Percentiles rank a stretch among this genome's conserved stretches.
Conservation (phyloP, 2,888 invertebrate genomes). For the Periphyllus acericola region DNA sequence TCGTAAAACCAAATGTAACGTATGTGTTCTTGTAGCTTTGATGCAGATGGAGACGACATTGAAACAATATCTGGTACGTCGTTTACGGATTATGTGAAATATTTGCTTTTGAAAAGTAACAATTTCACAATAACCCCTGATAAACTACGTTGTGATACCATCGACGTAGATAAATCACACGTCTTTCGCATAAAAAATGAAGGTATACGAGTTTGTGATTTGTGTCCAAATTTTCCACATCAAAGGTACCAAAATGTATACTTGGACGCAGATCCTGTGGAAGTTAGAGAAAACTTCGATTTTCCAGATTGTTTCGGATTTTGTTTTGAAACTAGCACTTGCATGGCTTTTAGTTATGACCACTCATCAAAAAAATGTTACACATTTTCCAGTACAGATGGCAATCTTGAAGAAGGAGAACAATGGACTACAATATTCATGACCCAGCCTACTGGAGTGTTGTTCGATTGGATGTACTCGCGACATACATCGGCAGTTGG, state of each 20-base stretch:
- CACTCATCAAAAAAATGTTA: conserved; percentile 47
- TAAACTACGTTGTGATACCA: conserved; percentile 38
- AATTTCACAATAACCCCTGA: conserved; percentile 58
- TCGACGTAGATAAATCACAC: conserved; percentile 48
- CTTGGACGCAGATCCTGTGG: conserved; percentile 24
- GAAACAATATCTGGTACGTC: conserved; percentile 52
- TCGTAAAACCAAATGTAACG: background rate
- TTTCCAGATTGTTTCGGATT: conserved; percentile 59
- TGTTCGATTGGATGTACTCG: conserved; percentile 60
- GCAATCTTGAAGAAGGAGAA: conserved; percentile 30
- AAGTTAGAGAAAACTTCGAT: conserved; percentile 21
- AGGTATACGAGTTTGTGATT: conserved; percentile 61
- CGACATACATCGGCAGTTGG: conserved; percentile 55
- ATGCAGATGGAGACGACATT: background rate
- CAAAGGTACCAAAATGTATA: conserved; percentile 57
- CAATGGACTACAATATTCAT: conserved; percentile 63
- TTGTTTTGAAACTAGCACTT: conserved; percentile 47
- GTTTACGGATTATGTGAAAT: conserved; percentile 59
- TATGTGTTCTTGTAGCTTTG: background rate
- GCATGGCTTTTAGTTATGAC: conserved; percentile 62
- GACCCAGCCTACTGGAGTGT: conserved; percentile 61
- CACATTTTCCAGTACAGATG: conserved; percentile 56
- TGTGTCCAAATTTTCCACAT: conserved; percentile 62
- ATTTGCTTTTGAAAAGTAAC: conserved; percentile 55
- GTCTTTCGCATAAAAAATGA: conserved; percentile 51